Conservation (phyloP, 2,888 invertebrate species). For the Pyrgus malvae region DNA sequence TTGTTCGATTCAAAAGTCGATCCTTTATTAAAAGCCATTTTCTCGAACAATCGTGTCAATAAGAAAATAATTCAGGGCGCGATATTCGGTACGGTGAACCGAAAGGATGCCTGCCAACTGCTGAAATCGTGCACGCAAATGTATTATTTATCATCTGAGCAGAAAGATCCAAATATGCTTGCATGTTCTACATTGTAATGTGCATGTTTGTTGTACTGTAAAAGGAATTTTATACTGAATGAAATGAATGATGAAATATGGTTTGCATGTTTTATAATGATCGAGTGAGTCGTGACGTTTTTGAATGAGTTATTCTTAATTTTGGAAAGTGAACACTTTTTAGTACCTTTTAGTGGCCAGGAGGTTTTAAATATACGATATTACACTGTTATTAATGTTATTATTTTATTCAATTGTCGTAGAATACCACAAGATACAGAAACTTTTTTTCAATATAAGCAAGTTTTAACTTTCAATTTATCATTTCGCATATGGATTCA, state of each 20-base stretch:
- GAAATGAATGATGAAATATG: constrained; percentile 35
- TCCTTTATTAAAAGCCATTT: constrained; percentile 37
- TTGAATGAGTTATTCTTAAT: constrained; percentile 40
- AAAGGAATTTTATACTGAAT: constrained; percentile 41
- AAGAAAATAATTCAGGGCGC: constrained; percentile 35
- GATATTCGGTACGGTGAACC: constrained; percentile 32
- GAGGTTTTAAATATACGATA: constrained; percentile 19
- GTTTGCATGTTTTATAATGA: constrained; percentile 36
- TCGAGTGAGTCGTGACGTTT: constrained; percentile 49
- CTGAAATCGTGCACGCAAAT: constrained; percentile 30
- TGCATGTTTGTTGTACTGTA: constrained; percentile 28
- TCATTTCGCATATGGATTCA: not conserved
- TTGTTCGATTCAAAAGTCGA: constrained; percentile 48
- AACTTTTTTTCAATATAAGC: not conserved
- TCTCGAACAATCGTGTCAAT: constrained; percentile 37
- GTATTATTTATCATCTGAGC: constrained; percentile 16
- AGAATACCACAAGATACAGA: not conserved
- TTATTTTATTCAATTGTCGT: constrained; percentile 9
- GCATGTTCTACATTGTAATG: not conserved
- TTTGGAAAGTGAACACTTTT: constrained; percentile 50
- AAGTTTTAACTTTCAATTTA: not conserved
- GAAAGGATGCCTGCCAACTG: constrained; percentile 30
- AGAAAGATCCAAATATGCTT: constrained; percentile 19
- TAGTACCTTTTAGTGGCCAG: constrained; percentile 40
- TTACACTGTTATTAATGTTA: constrained; percentile 12